Evolutionary conservation across 2,888 invertebrate species (phyloP).

Genomic region (Papilio demoleus): DNA sequence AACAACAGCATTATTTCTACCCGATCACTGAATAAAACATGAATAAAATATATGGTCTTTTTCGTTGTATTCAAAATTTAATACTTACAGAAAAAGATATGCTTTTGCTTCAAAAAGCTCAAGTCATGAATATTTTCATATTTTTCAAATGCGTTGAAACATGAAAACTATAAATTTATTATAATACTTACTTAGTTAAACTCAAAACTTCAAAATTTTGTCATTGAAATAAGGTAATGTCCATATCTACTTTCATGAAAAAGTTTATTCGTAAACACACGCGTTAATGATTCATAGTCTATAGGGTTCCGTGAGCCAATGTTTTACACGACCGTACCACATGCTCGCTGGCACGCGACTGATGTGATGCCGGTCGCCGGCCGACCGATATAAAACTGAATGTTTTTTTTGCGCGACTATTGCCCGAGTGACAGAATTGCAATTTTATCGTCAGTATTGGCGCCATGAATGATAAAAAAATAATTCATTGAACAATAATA

Average conservation of each 20-base stretch:
- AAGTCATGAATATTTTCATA: background rate
- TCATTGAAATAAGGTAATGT: background rate
- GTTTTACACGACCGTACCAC: background rate
- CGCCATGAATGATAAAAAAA: too few relatives aligned
- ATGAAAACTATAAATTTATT: background rate
- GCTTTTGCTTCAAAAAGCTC: background rate
- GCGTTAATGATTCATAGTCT: constrained; percentile 23
- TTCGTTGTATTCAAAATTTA: too few relatives aligned
- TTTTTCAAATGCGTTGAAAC: background rate
- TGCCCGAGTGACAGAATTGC: background rate
- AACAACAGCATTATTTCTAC: too few relatives aligned
- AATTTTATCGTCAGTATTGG: background rate
- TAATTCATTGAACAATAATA: background rate
- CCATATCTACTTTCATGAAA: constrained; percentile 21
- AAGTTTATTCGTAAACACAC: constrained; percentile 32
- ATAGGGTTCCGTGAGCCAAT: background rate
- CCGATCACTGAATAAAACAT: too few relatives aligned
- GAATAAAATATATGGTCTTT: too few relatives aligned
- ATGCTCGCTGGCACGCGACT: constrained; percentile 25
- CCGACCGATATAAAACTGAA: background rate
- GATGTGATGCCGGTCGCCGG: background rate
- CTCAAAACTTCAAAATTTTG: background rate
- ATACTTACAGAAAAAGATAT: background rate
- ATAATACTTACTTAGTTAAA: constrained; percentile 25
- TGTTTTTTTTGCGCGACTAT: background rate